phyloP scores from a whole-genome alignment of 2,797 vertebrate species.

The Momotus momota region DNA sequence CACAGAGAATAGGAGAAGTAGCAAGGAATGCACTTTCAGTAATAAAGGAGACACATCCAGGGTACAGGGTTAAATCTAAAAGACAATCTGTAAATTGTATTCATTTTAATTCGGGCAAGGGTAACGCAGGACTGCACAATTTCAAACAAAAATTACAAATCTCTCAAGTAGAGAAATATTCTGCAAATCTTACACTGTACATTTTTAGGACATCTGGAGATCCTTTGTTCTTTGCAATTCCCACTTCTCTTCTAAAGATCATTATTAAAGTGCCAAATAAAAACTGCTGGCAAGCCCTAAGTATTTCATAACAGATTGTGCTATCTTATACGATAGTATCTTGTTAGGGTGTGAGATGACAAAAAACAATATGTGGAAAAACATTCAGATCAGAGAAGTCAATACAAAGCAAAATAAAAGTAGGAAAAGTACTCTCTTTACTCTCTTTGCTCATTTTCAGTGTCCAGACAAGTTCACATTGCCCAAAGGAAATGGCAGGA shows the following conservation, averaged over 20 bases:
- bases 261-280: conserved; percentile 58
- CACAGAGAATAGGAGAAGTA: neutral
- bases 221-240: conserved; percentile 43
- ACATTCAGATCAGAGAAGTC: neutral
- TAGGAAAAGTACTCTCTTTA: neutral
- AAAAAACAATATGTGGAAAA: conserved; percentile 25
- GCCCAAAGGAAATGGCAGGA: conserved; percentile 36
- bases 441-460: neutral
- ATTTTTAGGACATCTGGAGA: conserved; percentile 56
- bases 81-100: neutral
- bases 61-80: neutral
- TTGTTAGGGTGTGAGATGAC: conserved; percentile 12
- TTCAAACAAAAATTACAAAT: neutral
- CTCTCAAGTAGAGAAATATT: conserved; percentile 25
- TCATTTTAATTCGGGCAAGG: neutral
- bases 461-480: neutral
- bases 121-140: neutral
- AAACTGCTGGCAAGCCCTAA: conserved; percentile 20
- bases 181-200: neutral
- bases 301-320: conserved; percentile 32
- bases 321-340: conserved; percentile 31
- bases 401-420: neutral
- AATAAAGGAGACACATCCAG: neutral
- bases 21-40: neutral
- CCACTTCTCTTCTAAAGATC: conserved; percentile 37